A percentile compares a stretch with the other conserved stretches of the same genome.
These are phyloP conservation scores for Recurvirostra avosetta DNA, from an alignment of 2,113 vertebrate genomes.

Conservation along the genomic window DNA sequence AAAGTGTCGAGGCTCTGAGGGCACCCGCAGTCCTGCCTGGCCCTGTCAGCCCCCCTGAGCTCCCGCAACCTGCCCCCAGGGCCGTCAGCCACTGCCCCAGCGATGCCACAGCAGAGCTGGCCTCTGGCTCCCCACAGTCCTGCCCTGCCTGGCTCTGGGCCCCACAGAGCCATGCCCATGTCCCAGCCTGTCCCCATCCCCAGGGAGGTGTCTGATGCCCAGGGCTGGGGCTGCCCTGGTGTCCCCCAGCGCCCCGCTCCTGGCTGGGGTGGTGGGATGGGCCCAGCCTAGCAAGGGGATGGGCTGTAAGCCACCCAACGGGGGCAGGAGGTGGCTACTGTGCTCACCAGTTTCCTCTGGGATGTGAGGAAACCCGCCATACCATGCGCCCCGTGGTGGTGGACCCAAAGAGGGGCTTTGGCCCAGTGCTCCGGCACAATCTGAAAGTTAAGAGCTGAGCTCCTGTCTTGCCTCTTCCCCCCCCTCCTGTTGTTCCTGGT, in stretches of 20 bases:
- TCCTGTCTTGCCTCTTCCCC: not conserved
- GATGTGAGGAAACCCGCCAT: not conserved
- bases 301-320: not conserved
- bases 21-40: not conserved
- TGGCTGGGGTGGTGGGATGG: not conserved
- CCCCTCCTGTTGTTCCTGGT: accelerated
- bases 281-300: accelerated
- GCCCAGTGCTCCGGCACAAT: not conserved
- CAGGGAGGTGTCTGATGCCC: not conserved
- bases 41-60: not conserved
- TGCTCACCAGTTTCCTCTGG: not conserved
- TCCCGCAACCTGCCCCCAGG: not conserved
- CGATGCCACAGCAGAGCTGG: too few relatives aligned
- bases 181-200: not conserved
- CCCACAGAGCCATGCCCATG: accelerated
- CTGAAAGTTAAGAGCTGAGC: not conserved
- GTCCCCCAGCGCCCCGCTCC: not conserved
- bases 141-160: not conserved
- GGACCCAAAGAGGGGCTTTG: accelerated
- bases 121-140: not conserved
- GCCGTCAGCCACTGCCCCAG: accelerated
- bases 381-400: accelerated
- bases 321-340: not conserved
- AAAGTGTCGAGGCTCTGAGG: accelerated
- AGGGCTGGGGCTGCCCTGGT: not conserved